These are phyloP conservation scores for Drosophila borborema DNA, from an alignment of 2,888 invertebrate species.

Conservation along the genomic window DNA sequence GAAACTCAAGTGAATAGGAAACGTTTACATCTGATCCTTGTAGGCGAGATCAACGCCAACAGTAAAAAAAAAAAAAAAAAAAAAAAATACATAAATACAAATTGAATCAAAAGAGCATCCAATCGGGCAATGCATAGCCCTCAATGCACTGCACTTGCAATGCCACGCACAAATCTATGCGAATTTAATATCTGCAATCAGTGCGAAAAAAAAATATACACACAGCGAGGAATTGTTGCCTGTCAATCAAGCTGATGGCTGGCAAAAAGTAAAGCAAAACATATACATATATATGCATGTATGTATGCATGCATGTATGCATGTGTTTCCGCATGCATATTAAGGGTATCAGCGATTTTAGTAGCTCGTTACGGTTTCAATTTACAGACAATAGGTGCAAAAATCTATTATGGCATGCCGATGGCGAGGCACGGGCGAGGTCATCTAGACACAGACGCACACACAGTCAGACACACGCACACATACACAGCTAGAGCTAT, in stretches of 20 bases:
- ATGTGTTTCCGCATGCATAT: slow-evolving; percentile 1
- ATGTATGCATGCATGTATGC: background rate
- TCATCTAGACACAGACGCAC: slow-evolving; percentile 26
- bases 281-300: background rate
- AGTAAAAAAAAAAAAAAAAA: background rate
- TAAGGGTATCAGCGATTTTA: slow-evolving; percentile 4
- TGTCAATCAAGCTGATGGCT: slow-evolving; percentile 2
- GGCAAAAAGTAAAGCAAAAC: background rate
- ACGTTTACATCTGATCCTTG: slow-evolving; percentile 7
- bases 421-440: slow-evolving; percentile 35
- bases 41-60: slow-evolving; percentile 1
- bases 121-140: background rate
- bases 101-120: slow-evolving; percentile 11
- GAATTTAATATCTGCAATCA: background rate
- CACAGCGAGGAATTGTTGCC: background rate
- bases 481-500: background rate
- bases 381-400: slow-evolving; percentile 69
- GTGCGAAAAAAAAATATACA: background rate
- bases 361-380: slow-evolving; percentile 46
- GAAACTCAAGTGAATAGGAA: background rate
- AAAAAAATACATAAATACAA: background rate
- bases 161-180: background rate
- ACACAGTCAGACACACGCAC: too few species aligned
- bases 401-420: slow-evolving; percentile 64
- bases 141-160: background rate